phyloP scores from a whole-genome alignment of 2,797 vertebrate species.

The Leptodactylus fallax region DNA sequence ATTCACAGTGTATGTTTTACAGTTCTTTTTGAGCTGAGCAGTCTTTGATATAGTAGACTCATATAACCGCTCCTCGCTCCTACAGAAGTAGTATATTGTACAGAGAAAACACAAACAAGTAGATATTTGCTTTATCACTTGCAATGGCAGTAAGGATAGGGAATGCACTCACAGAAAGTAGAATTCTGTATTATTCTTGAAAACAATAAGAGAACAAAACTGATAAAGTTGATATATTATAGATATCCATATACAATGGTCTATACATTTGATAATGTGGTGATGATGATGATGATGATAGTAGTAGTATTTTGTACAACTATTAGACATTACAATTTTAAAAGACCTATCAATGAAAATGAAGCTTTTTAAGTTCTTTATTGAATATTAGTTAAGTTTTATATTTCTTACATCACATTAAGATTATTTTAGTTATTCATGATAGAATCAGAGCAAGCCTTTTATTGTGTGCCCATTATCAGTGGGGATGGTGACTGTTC shows the following conservation, averaged over 20 bases:
- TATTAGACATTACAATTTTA: not conserved
- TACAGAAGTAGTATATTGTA: slow-evolving; percentile 35
- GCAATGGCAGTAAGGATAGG: not conserved
- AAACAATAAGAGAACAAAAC: not conserved
- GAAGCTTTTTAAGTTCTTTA: not conserved
- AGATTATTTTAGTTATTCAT: not conserved
- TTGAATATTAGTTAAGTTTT: not conserved
- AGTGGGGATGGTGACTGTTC: not conserved
- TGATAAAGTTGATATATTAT: not conserved
- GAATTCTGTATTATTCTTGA: not conserved
- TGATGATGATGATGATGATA: not conserved
- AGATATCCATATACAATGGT: not conserved
- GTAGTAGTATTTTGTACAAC: no score
- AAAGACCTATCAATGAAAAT: not conserved
- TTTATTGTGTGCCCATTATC: not conserved
- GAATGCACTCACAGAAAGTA: not conserved
- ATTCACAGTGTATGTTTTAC: slow-evolving; percentile 49
- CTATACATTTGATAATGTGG: not conserved
- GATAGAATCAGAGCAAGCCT: not conserved
- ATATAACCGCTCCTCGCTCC: slow-evolving; percentile 44
- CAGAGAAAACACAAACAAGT: slow-evolving; percentile 1
- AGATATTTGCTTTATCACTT: slow-evolving; percentile 42
- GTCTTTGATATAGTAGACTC: slow-evolving; percentile 45
- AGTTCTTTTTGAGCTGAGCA: slow-evolving; percentile 41
- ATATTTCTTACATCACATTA: not conserved